Base-by-base conservation (phyloP, 2,113 vertebrate genomes). In the Cheilinus undulatus region DNA sequence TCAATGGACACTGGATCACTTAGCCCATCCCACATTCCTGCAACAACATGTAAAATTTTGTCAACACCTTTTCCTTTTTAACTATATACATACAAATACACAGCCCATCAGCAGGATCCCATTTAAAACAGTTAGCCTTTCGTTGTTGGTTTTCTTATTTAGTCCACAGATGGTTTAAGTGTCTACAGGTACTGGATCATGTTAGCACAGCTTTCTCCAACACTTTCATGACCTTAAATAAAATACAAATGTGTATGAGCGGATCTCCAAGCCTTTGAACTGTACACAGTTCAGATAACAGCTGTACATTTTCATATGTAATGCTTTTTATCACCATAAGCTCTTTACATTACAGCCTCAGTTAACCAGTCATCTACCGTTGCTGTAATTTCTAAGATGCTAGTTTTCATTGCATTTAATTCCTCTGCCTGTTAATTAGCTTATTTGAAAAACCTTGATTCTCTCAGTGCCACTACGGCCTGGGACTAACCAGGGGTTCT, bases 1-100 rank as follows among this genome's bases (percentile, higher is more conserved):
- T 73, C 9, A 48, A 19, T 66, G 43, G 43, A 84, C 79, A 84
- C 56, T 36, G 22, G 23, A 85, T 84, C 58, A 70, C 69, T 77
- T 64, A 64, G 59, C 69, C 61, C 32, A 46, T 76, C 40, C 23
- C 50, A 84, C 74, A 72, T 34, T 75, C 48, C 38, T 59, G 12
- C 76, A 36, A 79, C 78, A 61, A 65, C 64, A 27, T 69, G 28
- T 71, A 69, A 58, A 49, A 43, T 53, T 65, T n/a, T 28, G 27
- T 72, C 60, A 67, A 71, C 49, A 58, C 53, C 40, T 68, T 73
- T 68, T 43, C 17, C 52, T 61, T 49, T 26, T 38, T 62, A 14
- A 60, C 34, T 75, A 73, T 86, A 48, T 74, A 70, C 66, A 86
- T 60, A 76, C 38, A 43, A 32, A 32, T 32, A 69, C 17, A 27